A percentile compares a stretch with the other conserved stretches of the same genome.
Evolutionary conservation across 2,113 vertebrate genomes (phyloP).

Genomic region (Haliaeetus leucogaster): DNA sequence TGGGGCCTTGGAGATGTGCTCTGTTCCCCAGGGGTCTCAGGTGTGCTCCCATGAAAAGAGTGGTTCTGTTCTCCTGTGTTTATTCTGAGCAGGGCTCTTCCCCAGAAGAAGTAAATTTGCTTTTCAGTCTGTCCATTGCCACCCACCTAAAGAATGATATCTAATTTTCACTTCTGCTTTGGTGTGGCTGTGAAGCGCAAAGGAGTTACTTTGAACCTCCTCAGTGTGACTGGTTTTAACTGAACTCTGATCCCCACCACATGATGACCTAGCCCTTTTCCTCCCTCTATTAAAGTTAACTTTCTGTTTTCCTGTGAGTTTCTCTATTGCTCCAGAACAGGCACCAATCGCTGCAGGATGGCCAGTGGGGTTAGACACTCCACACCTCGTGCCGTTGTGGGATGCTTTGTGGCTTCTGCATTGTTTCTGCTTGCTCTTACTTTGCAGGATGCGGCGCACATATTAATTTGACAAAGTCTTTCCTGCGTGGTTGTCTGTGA

Average conservation of each 20-base stretch:
- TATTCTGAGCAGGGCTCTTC: background rate
- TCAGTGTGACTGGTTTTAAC: background rate
- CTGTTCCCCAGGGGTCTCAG: background rate
- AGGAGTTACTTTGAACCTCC: constrained; percentile 19
- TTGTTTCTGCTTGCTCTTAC: background rate
- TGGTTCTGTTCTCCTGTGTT: background rate
- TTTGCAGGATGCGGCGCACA: background rate
- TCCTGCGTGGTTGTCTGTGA: background rate
- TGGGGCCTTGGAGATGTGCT: background rate
- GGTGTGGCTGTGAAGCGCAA: background rate
- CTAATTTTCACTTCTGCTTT: constrained; percentile 23
- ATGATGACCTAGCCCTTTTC: background rate
- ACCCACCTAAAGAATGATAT: background rate
- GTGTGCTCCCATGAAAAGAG: background rate
- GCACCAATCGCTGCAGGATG: background rate
- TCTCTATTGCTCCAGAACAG: background rate
- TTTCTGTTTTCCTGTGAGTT: background rate
- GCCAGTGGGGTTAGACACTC: background rate
- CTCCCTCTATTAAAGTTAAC: background rate
- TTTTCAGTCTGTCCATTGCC: background rate
- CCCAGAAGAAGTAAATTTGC: background rate
- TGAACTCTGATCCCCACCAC: background rate
- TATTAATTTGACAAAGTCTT: background rate
- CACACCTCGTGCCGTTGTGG: rapidly evolving
- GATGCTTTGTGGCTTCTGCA: background rate